Evolutionary conservation across 2,113 vertebrate species (phyloP).

Genomic region (Apodemus sylvaticus): DNA sequence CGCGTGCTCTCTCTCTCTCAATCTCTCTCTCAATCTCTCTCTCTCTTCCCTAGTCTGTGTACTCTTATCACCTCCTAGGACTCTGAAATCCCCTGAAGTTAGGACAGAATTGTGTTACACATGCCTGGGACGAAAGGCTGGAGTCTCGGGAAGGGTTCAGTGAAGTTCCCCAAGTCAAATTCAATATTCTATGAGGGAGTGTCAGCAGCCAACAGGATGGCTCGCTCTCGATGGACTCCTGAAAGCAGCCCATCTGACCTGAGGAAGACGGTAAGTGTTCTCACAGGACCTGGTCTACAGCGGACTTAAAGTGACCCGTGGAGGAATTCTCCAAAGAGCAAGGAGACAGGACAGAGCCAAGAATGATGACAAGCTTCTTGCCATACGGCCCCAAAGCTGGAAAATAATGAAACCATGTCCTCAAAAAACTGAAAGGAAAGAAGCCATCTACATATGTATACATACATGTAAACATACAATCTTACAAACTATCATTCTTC

Average conservation of each 20-base stretch:
- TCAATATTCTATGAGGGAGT: neutral
- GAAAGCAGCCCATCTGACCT: neutral
- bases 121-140: neutral
- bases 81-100: neutral
- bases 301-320: neutral
- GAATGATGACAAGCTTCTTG: neutral
- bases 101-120: neutral
- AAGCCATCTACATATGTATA: neutral
- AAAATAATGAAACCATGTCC: neutral
- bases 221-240: no score
- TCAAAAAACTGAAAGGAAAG: neutral
- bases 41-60: neutral
- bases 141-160: neutral
- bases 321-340: neutral
- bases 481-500: neutral
- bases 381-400: neutral
- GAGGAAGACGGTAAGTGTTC: neutral
- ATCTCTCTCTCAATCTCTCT: no score
- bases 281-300: neutral
- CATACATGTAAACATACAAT: no score
- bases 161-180: neutral
- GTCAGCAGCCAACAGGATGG: neutral
- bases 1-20: no score
- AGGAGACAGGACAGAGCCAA: neutral
- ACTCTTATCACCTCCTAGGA: neutral